Base-by-base conservation (phyloP, 92 coral and sea anemone genomes). In the Metridium senile region DNA sequence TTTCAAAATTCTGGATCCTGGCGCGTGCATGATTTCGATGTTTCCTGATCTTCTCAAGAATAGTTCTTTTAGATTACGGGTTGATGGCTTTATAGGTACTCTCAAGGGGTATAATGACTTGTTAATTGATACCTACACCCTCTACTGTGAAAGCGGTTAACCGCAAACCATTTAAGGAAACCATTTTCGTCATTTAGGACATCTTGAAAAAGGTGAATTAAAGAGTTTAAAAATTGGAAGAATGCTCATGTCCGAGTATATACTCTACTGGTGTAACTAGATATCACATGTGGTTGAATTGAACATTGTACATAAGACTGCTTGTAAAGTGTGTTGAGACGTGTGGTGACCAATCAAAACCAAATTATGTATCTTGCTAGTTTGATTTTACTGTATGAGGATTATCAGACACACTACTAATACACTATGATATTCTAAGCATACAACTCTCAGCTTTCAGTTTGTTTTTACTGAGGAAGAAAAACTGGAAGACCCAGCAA, bases 121-220 rank as follows among this genome's bases (percentile, higher is more conserved):
- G 69, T 3, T 31, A 63, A 63, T 63, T 63, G 43, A 63, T 31
- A 29, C 45, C 27, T 31, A 63, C 23, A 27, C 69, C 69, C 69
- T 63, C 69, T 63, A 29, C 43, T 10, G 69, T 16, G 69, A 28
- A 2, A 10, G 22, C 28, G 69, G 69, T 63, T 7, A 28, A 63
- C 69, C 69, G 69, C 69, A 28, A 63, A 31, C 69, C 69, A 63
- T 27, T 63, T 63, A 63, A 26, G 66, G 66, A 59, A 59, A 26
- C 29, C 22, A 1, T 8, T 26, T 1, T 26, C 66, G 66, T 1
- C 32, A 59, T 59, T 59, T 22, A 26, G 1, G 59, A 54, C 59
- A 39, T 13, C 6, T 39, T 13, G 49, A 39, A 39, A 4, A 39
- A 39, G 49, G 13, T 39, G 49, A 39, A 39, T 4, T 39, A 13